Percentiles rank a stretch among this genome's conserved stretches.
Evolutionary conservation across 2,888 invertebrate species (phyloP).

Genomic region (Heteromyza rotundicornis): DNA sequence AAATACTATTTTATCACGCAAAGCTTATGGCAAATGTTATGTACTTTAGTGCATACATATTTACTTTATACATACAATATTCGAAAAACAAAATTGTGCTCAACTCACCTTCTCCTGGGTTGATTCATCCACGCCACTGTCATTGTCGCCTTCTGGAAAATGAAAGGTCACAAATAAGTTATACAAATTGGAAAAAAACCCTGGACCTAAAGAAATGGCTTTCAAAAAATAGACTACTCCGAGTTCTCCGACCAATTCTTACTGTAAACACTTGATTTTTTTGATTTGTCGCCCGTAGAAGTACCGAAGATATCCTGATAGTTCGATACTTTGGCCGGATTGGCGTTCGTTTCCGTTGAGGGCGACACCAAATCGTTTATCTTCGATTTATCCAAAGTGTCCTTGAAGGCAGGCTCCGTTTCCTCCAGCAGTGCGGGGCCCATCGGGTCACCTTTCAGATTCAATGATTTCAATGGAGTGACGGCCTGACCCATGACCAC

Average conservation of each 20-base stretch:
- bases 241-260: slow-evolving; percentile 32
- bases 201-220: slow-evolving; percentile 29
- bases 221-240: too few relatives aligned
- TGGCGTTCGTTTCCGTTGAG: slow-evolving; percentile 28
- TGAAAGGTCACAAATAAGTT: slow-evolving; percentile 45
- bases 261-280: slow-evolving; percentile 32
- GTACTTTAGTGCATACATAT: too few relatives aligned
- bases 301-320: slow-evolving; percentile 5
- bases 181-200: slow-evolving; percentile 19
- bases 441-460: slow-evolving; percentile 47
- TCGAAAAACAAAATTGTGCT: too few relatives aligned
- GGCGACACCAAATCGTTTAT: slow-evolving; percentile 8
- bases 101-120: slow-evolving; percentile 79
- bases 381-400: slow-evolving; percentile 3
- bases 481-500: slow-evolving; percentile 60
- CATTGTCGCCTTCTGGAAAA: slow-evolving; percentile 78
- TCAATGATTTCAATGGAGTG: slow-evolving; percentile 52
- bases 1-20: too few relatives aligned
- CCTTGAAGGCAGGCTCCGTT: slow-evolving; percentile 39
- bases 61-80: too few relatives aligned
- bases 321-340: slow-evolving; percentile 25
- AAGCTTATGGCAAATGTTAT: too few relatives aligned
- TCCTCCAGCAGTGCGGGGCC: slow-evolving; percentile 49
- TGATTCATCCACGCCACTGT: slow-evolving; percentile 82
- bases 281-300: background rate